Percentiles rank a stretch among this genome's conserved stretches.
Evolutionary conservation across 1,140 invertebrate genomes (phyloP).

Genomic region (Helicoverpa zea): DNA sequence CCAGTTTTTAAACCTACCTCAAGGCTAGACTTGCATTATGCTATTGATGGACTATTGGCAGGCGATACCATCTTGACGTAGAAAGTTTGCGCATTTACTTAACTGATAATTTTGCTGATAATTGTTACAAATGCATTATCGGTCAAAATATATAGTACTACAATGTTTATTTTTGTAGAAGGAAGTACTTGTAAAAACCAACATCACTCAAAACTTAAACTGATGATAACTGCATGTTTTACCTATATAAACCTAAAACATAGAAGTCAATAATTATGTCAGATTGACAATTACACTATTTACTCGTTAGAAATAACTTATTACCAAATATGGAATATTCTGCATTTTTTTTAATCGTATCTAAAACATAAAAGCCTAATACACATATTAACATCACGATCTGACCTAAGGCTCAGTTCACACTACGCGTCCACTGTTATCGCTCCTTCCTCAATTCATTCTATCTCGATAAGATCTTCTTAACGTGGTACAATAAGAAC

Average conservation of each 20-base stretch:
- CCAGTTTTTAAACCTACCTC: conserved; percentile 82
- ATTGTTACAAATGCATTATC: background rate
- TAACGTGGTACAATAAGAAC: background rate
- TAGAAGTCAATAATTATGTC: no score
- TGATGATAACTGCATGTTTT: no score
- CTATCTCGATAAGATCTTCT: conserved; percentile 3
- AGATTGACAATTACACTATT: no score
- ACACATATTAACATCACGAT: background rate
- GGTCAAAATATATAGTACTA: background rate
- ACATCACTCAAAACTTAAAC: no score
- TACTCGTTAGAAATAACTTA: no score
- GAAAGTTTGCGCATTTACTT: background rate
- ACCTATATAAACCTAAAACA: no score
- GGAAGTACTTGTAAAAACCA: no score
- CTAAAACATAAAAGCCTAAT: no score
- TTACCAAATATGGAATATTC: no score
- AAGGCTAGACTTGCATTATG: conserved; percentile 66
- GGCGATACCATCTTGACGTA: conserved; percentile 2
- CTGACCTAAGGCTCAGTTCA: background rate
- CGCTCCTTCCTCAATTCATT: conserved; percentile 15
- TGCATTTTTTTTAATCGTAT: no score
- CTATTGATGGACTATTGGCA: conserved; percentile 13
- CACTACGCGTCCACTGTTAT: conserved; percentile 6
- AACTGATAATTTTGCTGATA: background rate
- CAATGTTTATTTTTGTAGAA: no score